phyloP scores from a whole-genome alignment of 2,797 vertebrate genomes.

The Orestias chungarensis region DNA sequence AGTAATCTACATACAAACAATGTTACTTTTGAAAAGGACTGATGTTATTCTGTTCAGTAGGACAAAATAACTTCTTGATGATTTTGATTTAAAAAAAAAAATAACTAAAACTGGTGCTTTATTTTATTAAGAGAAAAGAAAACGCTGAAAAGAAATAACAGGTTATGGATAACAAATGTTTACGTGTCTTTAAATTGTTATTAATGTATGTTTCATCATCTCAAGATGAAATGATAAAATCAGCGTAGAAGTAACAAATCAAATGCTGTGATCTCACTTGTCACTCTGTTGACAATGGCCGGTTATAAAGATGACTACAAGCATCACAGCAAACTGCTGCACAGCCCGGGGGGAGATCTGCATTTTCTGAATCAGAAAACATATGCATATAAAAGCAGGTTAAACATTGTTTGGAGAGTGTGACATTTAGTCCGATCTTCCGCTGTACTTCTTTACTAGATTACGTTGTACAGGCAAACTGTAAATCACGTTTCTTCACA shows the following conservation, averaged over 20 bases:
- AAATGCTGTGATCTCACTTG: constrained; percentile 51
- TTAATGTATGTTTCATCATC: not conserved
- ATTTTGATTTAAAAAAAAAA: not conserved
- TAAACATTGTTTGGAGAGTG: not conserved
- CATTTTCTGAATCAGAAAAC: constrained; percentile 48
- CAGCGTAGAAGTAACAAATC: not conserved
- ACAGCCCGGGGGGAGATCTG: constrained; percentile 46
- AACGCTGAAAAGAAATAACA: not conserved
- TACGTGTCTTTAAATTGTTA: not conserved
- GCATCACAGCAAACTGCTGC: constrained; percentile 57
- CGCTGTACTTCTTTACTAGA: not conserved
- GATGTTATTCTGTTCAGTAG: not conserved
- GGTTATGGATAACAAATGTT: not conserved
- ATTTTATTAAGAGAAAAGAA: no score
- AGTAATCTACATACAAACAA: not conserved
- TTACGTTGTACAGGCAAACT: not conserved
- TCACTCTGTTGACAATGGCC: constrained; percentile 68
- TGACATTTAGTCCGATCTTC: not conserved
- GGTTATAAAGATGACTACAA: constrained; percentile 58
- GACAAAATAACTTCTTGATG: not conserved
- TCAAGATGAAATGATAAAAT: not conserved
- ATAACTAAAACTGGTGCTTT: no score
- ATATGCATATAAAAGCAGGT: not conserved
- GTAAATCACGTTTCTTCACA: not conserved
- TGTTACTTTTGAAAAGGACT: not conserved